Base-by-base conservation (phyloP, 2,888 invertebrate genomes). In the Gisinianus flammeolus region DNA sequence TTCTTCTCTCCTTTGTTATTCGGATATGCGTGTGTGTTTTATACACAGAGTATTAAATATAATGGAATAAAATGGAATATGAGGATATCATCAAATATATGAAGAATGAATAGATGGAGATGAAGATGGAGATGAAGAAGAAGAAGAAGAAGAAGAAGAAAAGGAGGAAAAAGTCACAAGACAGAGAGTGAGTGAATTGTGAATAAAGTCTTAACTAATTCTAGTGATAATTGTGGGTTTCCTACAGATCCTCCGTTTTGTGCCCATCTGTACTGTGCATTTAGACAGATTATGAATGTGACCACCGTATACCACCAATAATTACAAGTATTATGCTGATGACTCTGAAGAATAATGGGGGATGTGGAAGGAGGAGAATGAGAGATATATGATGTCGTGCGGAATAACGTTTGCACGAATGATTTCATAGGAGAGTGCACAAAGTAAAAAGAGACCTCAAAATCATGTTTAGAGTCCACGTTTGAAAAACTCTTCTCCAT, bases 371-470 rank as follows among this genome's bases (percentile, higher is more conserved):
- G 58, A 68, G 58, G 68, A 56, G 54, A 69, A 75, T 33, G 69
- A 54, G 64, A 74, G 74, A 74, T 74, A 72, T 74, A 67, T 75
- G 78, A 78, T 79, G 79, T 79, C 79, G 79, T 79, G 79, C 79
- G 79, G 79, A 79, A 79, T 79, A 75, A 76, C 62, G 76, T 81
- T 80, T 82, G 81, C 81, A 80, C 80, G 81, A 82, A 79, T 82
- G 79, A 80, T 80, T 82, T 81, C 78, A 80, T 76, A 77, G 78
- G 73, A 74, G 80, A 79, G 78, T 80, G 82, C 80, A 69, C 79
- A 79, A 80, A 81, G 74, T 81, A 76, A 81, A 81, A 81, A 79
- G 79, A 79, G 77, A 79, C 72, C 70, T 78, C 77, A 76, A 70
- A 75, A 74, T 75, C 75, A 75, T 78, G 78, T 75, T 78, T 72